Conservation (phyloP, 92 coral and sea anemone species). For the Porites rus region DNA sequence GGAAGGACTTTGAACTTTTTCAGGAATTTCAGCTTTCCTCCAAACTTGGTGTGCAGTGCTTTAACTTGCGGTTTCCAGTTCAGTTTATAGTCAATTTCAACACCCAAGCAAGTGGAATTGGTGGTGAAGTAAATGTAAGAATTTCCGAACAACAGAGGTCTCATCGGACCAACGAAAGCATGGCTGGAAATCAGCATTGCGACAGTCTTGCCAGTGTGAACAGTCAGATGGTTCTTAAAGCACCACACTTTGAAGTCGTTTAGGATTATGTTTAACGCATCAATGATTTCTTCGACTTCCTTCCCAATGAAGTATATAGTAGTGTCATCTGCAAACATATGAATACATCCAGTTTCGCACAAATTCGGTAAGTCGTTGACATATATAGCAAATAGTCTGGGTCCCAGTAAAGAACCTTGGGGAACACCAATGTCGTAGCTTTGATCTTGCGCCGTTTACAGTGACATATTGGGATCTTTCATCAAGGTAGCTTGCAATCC, state of each 20-base stretch:
- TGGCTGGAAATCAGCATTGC: constrained; percentile 46
- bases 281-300: constrained; percentile 1
- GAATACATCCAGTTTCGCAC: constrained; percentile 22
- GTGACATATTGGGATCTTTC: constrained; percentile 40
- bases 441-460: constrained; percentile 35
- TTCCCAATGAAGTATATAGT: constrained; percentile 38
- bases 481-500: constrained; percentile 37
- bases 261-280: constrained; percentile 27
- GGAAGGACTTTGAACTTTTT: not conserved
- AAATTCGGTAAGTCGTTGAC: constrained; percentile 47
- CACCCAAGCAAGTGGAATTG: constrained; percentile 39
- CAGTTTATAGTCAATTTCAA: constrained; percentile 38
- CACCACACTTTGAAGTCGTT: constrained; percentile 51
- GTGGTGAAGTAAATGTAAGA: constrained; percentile 30
- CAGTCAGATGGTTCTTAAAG: not conserved
- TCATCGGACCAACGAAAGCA: constrained; percentile 48
- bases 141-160: constrained; percentile 35
- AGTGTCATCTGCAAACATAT: constrained; percentile 41
- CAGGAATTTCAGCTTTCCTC: constrained; percentile 37
- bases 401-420: constrained; percentile 36
- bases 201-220: constrained; percentile 26
- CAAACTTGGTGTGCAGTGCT: constrained; percentile 21
- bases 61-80: constrained; percentile 50
- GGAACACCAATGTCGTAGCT: constrained; percentile 43
- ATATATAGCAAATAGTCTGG: constrained; percentile 31